A percentile compares a stretch with the other conserved stretches of the same genome.
Conservation (phyloP, 2,113 vertebrate genomes). For the Trichechus manatus region DNA sequence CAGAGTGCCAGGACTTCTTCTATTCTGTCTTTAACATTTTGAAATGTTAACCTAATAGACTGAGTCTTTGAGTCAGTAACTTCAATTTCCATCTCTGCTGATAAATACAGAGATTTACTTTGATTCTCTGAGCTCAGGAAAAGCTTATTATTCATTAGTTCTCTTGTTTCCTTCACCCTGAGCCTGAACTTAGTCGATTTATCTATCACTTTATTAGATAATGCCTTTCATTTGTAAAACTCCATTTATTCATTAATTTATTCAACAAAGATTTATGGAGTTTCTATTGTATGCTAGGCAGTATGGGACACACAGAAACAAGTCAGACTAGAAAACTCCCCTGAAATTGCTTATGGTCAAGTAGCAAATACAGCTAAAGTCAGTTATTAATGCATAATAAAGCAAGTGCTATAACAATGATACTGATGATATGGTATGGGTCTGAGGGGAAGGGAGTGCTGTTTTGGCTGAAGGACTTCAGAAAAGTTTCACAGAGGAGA, state of each 20-base stretch:
- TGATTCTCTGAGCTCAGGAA: constrained; percentile 23
- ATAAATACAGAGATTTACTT: constrained; percentile 31
- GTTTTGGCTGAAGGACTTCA: not conserved
- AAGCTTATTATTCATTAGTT: not conserved
- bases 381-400: not conserved
- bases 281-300: not conserved
- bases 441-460: not conserved
- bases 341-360: not conserved
- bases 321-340: not conserved
- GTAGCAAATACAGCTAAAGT: not conserved
- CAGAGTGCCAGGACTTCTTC: not conserved
- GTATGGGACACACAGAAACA: not conserved
- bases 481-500: not conserved
- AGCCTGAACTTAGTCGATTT: not conserved
- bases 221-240: not conserved
- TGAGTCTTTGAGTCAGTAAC: not conserved
- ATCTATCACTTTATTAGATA: not conserved
- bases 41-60: constrained; percentile 8
- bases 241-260: not conserved
- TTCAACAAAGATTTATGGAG: not conserved
- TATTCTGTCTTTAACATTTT: not conserved
- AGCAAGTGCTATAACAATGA: not conserved
- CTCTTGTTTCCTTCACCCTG: constrained; percentile 19
- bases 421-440: fast-evolving
- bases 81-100: constrained; percentile 43